These are phyloP conservation scores for Molothrus ater DNA, from an alignment of 2,797 vertebrate species.

Conservation along the genomic window DNA sequence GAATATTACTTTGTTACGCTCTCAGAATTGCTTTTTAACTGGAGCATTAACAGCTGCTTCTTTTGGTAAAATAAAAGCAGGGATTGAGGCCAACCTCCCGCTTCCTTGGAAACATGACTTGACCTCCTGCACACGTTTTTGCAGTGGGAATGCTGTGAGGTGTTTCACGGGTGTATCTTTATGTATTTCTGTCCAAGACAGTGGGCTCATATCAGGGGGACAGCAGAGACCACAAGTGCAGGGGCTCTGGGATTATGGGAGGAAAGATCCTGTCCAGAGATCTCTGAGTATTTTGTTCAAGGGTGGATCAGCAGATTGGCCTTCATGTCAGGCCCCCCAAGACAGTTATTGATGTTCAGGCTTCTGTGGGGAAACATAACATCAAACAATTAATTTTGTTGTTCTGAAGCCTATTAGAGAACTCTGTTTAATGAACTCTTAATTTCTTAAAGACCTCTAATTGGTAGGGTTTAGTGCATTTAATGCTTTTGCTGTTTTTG, in stretches of 20 bases:
- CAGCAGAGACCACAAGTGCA: too few relatives aligned
- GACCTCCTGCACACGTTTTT: rapidly evolving
- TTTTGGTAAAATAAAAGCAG: background rate
- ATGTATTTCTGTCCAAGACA: background rate
- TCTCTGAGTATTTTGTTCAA: background rate
- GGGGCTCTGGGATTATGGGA: background rate
- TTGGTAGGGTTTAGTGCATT: background rate
- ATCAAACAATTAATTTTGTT: background rate
- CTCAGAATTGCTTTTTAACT: background rate
- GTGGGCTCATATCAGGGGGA: background rate
- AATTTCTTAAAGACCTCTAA: background rate
- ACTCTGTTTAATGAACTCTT: background rate
- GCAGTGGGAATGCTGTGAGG: background rate
- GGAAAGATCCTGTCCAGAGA: background rate
- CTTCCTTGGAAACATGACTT: rapidly evolving
- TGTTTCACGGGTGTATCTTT: background rate
- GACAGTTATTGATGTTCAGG: background rate
- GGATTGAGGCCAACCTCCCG: background rate
- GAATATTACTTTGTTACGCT: rapidly evolving
- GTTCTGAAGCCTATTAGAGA: background rate
- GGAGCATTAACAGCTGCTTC: background rate
- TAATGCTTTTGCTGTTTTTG: background rate
- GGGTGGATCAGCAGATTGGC: background rate
- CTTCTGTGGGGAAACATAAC: background rate
- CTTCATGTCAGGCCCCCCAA: rapidly evolving